Conservation (phyloP, 2,888 invertebrate genomes). For the Phasia obesa region DNA sequence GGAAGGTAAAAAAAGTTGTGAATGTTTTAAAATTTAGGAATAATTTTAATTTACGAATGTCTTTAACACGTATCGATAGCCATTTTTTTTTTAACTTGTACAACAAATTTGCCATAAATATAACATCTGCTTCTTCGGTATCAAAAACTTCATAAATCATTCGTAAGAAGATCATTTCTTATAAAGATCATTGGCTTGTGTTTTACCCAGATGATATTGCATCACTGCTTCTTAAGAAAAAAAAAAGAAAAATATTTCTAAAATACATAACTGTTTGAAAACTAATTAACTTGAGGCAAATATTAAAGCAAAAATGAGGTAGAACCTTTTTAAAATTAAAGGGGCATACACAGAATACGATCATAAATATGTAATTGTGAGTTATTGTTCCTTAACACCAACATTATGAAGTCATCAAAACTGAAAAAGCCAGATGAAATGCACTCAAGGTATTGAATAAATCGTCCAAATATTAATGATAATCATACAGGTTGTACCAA, state of each 20-base stretch:
- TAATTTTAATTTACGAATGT: too few relatives aligned
- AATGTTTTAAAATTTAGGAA: too few relatives aligned
- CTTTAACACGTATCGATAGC: too few relatives aligned
- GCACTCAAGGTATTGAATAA: constrained; percentile 15
- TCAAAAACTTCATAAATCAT: too few relatives aligned
- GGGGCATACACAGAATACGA: not conserved
- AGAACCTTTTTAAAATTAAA: not conserved
- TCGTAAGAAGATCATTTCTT: too few relatives aligned
- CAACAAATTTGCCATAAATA: too few relatives aligned
- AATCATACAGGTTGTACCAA: constrained; percentile 24
- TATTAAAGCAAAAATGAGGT: constrained; percentile 4
- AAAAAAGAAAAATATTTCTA: not conserved
- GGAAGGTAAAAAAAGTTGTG: too few relatives aligned
- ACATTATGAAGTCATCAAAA: constrained; percentile 63
- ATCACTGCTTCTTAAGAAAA: not conserved
- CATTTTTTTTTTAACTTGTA: too few relatives aligned
- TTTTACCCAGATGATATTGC: not conserved
- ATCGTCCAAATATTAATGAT: constrained; percentile 37
- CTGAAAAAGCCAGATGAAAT: constrained; percentile 42
- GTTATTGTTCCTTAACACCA: constrained; percentile 33
- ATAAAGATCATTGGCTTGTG: too few relatives aligned
- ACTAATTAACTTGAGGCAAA: constrained; percentile 35
- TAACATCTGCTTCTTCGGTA: too few relatives aligned
- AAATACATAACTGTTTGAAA: constrained; percentile 38
- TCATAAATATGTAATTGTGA: constrained; percentile 5